Percentiles rank a stretch among this genome's conserved stretches.
Evolutionary conservation across 2,888 invertebrate species (phyloP).

Genomic region (Philonicus albiceps): DNA sequence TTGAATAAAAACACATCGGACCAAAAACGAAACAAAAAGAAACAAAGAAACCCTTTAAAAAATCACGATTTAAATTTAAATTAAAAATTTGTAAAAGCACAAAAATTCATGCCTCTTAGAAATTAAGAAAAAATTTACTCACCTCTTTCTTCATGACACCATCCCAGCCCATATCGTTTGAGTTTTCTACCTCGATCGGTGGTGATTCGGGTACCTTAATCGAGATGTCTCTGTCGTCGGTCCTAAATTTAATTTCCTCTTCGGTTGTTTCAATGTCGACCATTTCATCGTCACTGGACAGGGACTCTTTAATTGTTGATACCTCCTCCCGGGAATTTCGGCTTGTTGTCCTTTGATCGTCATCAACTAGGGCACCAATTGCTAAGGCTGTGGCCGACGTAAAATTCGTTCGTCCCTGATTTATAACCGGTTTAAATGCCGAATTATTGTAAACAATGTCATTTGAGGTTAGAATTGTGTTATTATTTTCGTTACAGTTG

Average conservation of each 20-base stretch:
- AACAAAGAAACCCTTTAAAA: too few relatives aligned
- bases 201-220: slow-evolving; percentile 36
- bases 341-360: slow-evolving; percentile 50
- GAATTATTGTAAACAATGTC: slow-evolving; percentile 51
- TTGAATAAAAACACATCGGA: too few relatives aligned
- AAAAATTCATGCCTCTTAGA: too few relatives aligned
- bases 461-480: background rate
- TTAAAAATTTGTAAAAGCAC: background rate
- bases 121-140: background rate
- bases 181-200: slow-evolving; percentile 37
- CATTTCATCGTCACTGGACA: slow-evolving; percentile 76
- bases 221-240: background rate
- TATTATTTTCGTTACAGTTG: background rate
- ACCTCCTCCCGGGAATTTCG: slow-evolving; percentile 61
- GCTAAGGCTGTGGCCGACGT: slow-evolving; percentile 48
- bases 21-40: too few relatives aligned
- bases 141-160: slow-evolving; percentile 44
- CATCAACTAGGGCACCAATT: slow-evolving; percentile 52
- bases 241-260: slow-evolving; percentile 64
- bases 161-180: slow-evolving; percentile 43
- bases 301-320: slow-evolving; percentile 51
- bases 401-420: slow-evolving; percentile 16
- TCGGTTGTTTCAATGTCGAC: slow-evolving; percentile 90
- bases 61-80: too few relatives aligned
- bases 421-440: slow-evolving; percentile 53